phyloP scores from a whole-genome alignment of 2,797 vertebrate genomes.

The Remorina albescens region DNA sequence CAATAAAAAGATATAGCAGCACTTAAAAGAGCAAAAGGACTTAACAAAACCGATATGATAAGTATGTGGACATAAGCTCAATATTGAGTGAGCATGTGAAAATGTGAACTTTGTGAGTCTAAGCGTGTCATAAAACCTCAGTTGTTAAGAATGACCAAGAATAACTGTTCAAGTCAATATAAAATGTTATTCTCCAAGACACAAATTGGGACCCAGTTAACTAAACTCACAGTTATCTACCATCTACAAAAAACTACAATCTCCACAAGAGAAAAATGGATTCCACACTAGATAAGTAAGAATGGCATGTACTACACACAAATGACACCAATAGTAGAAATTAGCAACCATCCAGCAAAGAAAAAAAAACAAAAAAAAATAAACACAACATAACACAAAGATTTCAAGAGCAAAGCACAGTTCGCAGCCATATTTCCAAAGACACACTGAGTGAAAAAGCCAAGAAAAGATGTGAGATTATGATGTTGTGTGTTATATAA shows the following conservation, averaged over 20 bases:
- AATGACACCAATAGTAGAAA: constrained; percentile 1
- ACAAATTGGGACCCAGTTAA: background rate
- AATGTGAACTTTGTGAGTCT: no score
- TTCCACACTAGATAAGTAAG: constrained; percentile 3
- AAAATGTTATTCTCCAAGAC: background rate
- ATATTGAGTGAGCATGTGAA: background rate
- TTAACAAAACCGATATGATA: background rate
- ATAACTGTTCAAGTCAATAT: no score
- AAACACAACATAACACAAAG: background rate
- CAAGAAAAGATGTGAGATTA: background rate
- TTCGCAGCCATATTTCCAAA: background rate
- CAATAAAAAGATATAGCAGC: no score
- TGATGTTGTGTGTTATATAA: background rate
- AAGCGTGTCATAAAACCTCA: no score
- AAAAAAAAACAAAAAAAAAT: background rate
- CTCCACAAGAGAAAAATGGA: background rate
- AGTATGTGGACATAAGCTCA: background rate
- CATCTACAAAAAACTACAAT: background rate
- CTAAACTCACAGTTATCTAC: background rate
- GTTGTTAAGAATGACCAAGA: no score
- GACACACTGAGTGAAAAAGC: background rate
- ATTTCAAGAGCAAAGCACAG: background rate
- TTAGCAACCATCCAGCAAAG: background rate
- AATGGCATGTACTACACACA: background rate
- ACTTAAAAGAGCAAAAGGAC: background rate